A percentile compares a stretch with the other conserved stretches of the same genome.
Evolutionary conservation across 2,113 vertebrate species (phyloP).

Genomic region (Oryzias javanicus): DNA sequence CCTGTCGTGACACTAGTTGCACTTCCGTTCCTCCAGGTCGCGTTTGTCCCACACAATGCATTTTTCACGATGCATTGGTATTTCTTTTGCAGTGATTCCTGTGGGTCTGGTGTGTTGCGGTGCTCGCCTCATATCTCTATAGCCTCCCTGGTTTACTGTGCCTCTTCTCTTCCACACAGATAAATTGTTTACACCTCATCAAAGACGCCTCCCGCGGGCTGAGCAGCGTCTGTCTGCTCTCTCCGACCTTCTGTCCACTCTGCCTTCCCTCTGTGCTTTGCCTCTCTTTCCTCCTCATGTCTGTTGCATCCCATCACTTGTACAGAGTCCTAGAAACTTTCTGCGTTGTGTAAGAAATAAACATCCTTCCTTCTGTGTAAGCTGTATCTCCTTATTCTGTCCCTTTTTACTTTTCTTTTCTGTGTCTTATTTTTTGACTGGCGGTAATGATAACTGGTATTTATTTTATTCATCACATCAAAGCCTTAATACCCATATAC

Average conservation of each 20-base stretch:
- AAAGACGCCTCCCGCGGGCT: constrained; percentile 84
- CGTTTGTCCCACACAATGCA: constrained; percentile 17
- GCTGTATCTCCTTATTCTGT: constrained; percentile 70
- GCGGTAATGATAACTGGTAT: constrained; percentile 58
- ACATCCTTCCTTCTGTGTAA: constrained; percentile 81
- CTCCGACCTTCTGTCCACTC: constrained; percentile 79
- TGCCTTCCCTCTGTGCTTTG: constrained; percentile 68
- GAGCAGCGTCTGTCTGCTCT: constrained; percentile 82
- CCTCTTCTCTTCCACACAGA: constrained; percentile 85
- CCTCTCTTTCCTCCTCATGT: constrained; percentile 66
- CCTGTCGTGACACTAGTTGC: not conserved
- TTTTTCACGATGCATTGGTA: constrained; percentile 35
- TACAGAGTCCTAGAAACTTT: constrained; percentile 85
- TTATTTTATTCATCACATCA: constrained; percentile 34
- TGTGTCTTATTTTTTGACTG: constrained; percentile 54
- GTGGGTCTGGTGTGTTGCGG: constrained; percentile 36
- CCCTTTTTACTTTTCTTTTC: constrained; percentile 41
- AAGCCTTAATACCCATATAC: constrained; percentile 11
- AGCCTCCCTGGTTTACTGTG: constrained; percentile 65
- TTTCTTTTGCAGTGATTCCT: constrained; percentile 30
- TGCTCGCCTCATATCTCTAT: constrained; percentile 17
- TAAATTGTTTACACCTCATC: constrained; percentile 93
- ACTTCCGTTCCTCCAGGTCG: no score
- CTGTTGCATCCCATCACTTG: constrained; percentile 79
- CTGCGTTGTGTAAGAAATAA: constrained; percentile 91